These are phyloP conservation scores for Eretmochelys imbricata DNA, from an alignment of 2,113 vertebrate genomes.

Conservation along the genomic window DNA sequence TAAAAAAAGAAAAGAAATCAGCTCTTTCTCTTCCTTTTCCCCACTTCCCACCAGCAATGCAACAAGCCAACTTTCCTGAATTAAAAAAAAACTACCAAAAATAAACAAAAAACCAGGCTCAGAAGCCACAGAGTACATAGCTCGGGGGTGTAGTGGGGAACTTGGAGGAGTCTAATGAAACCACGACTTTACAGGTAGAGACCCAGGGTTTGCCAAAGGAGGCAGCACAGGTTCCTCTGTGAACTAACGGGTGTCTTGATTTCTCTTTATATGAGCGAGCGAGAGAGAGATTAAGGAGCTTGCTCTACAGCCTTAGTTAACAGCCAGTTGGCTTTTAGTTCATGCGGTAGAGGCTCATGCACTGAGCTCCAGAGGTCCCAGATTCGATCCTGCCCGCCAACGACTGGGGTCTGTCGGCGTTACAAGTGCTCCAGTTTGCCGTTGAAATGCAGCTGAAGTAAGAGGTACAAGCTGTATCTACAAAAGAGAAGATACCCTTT, in stretches of 20 bases:
- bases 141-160: not conserved
- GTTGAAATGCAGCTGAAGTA: not conserved
- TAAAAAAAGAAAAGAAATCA: not conserved
- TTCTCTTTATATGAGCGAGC: not conserved
- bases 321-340: too few relatives aligned
- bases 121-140: not conserved
- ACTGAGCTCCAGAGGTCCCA: too few relatives aligned
- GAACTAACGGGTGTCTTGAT: not conserved
- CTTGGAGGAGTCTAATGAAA: not conserved
- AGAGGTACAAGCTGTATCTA: not conserved
- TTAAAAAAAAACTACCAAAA: not conserved
- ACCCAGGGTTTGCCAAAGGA: not conserved
- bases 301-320: too few relatives aligned
- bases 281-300: too few relatives aligned
- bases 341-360: too few relatives aligned
- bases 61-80: not conserved
- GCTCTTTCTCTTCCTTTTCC: constrained; percentile 1
- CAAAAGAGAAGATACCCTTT: not conserved
- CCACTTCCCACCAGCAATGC: not conserved
- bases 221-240: not conserved
- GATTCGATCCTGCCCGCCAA: too few relatives aligned
- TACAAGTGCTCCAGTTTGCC: not conserved
- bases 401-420: too few relatives aligned
- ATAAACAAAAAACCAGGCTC: not conserved
- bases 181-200: not conserved